Evolutionary conservation across 2,797 vertebrate genomes (phyloP).

Genomic region (Poeciliopsis paucimaculata): DNA sequence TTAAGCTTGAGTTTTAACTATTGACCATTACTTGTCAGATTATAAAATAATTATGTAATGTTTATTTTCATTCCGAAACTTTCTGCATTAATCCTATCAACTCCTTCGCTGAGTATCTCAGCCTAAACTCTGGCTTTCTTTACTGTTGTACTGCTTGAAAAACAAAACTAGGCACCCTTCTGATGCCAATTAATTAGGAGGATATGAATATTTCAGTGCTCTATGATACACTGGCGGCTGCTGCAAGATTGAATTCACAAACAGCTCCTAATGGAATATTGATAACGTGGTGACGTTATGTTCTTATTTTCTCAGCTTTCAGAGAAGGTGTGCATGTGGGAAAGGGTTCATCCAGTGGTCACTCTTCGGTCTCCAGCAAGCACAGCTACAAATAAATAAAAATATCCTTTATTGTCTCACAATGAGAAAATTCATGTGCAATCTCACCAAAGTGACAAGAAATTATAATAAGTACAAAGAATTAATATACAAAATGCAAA

Average conservation of each 20-base stretch:
- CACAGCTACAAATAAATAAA: background rate
- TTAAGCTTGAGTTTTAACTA: constrained; percentile 19
- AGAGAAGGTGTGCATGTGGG: constrained; percentile 54
- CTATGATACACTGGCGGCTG: constrained; percentile 79
- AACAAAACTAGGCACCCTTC: constrained; percentile 74
- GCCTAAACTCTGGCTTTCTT: constrained; percentile 73
- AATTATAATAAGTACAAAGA: too few species aligned
- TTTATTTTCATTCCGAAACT: constrained; percentile 58
- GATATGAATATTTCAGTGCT: constrained; percentile 84
- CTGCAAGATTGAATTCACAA: constrained; percentile 78
- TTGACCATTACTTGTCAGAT: constrained; percentile 52
- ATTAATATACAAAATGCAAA: too few species aligned
- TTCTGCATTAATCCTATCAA: constrained; percentile 54
- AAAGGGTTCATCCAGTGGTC: constrained; percentile 63
- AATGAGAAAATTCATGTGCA: too few species aligned
- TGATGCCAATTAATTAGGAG: constrained; percentile 82
- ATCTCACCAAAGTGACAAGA: too few species aligned
- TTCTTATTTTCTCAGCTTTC: constrained; percentile 69
- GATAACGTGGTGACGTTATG: constrained; percentile 75
- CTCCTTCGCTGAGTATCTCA: constrained; percentile 68
- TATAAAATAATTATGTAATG: constrained; percentile 52
- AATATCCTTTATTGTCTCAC: too few species aligned
- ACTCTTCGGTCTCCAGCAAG: constrained; percentile 1
- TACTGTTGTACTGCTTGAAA: constrained; percentile 67
- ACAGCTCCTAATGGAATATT: constrained; percentile 80